These are phyloP conservation scores for Astur gentilis DNA, from an alignment of 2,113 vertebrate genomes.

Conservation along the genomic window DNA sequence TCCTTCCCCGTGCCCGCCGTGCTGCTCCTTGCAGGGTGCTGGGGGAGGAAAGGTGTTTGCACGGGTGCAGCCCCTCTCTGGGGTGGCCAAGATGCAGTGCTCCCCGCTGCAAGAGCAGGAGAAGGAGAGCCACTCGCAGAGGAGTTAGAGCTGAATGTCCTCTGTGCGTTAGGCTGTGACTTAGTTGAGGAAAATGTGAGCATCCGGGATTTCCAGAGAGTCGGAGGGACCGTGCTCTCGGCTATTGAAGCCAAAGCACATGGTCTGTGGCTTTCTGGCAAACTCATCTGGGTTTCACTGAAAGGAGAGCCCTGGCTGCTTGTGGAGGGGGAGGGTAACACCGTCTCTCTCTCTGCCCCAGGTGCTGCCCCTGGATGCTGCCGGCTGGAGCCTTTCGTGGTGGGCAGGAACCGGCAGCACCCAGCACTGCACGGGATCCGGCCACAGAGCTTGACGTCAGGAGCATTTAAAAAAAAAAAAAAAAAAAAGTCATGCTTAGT, in stretches of 20 bases:
- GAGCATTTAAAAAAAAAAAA: fast-evolving
- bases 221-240: neutral
- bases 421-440: fast-evolving
- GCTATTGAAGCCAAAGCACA: fast-evolving
- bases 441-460: neutral
- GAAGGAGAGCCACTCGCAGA: neutral
- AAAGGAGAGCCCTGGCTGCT: neutral
- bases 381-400: fast-evolving
- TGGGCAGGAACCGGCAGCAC: neutral
- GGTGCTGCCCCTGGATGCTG: neutral
- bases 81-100: fast-evolving
- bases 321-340: fast-evolving
- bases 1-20: fast-evolving
- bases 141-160: fast-evolving
- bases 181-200: neutral
- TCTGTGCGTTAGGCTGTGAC: neutral
- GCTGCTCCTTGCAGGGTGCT: neutral
- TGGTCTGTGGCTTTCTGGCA: neutral
- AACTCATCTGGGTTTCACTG: neutral
- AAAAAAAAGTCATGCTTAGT: neutral
- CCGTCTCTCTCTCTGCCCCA: fast-evolving
- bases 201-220: slow-evolving; percentile 13
- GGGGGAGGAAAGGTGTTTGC: neutral
- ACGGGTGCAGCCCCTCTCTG: neutral
- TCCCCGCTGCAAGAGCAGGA: neutral